Base-by-base conservation (phyloP, 2,113 vertebrate species). In the Platichthys stellatus region DNA sequence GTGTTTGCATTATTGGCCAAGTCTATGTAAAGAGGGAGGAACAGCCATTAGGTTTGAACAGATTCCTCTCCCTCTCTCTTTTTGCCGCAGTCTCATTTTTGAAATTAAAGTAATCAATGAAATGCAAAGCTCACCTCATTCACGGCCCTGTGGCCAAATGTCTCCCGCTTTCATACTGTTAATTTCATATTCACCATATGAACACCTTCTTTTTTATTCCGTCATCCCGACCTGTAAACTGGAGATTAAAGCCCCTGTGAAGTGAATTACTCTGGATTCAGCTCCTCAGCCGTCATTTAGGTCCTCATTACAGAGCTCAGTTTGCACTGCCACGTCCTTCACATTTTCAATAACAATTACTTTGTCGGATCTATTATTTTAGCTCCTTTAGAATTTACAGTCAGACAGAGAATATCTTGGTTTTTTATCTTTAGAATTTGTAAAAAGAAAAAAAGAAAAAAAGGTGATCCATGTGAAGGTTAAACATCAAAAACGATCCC, bases 401-500 rank as follows among this genome's bases (percentile, higher is more conserved):
- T 24, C 18, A 57, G 4, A 68, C 47, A 21, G 23, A 28, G 17
- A 13, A 31, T 11, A 14, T 10, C n/a, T 49, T 64, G 18, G n/a
- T 74, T 60, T 81, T 57, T 57, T 49, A 43, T 80, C 56, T 74
- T 28, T 20, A 47, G 21, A 63, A 72, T 18, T 66, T 72, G 31
- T 35, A 5, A 5, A 2, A 31, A 31, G 1, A 31, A 23, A 80
- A n/a, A 13, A n/a, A 23, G 1, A 23, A 23, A 43, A 43, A 35
- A 13, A 18, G 38, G 28, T 59, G 28, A 3, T 35, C 72, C 63
- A 75, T 80, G 45, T 72, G 69, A 87, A 83, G 72, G 80, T 86
- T 79, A 81, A 78, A 68, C 53, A 73, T 76, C 66, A 82, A 74
- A 78, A 24, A 10, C 63, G 28, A 43, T 51, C 24, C 71, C 51